These are phyloP conservation scores for Abrostola tripartita DNA, from an alignment of 2,888 invertebrate genomes.

Conservation along the genomic window DNA sequence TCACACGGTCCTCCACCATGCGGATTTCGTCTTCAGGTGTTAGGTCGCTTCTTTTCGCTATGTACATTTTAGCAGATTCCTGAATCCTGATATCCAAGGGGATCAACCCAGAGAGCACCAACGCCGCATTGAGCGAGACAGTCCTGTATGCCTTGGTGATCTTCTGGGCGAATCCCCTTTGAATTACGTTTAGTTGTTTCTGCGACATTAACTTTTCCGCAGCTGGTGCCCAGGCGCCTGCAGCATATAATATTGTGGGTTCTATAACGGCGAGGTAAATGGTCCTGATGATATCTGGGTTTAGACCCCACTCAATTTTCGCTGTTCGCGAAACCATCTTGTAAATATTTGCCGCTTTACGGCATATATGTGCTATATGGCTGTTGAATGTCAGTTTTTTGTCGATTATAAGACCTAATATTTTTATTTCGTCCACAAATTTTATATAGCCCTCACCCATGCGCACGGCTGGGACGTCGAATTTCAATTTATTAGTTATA, in stretches of 20 bases:
- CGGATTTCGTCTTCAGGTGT: not conserved
- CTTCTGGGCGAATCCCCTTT: not conserved
- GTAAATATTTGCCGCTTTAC: not conserved
- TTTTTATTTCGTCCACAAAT: not conserved
- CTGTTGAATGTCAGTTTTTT: not conserved
- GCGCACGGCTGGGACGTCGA: not conserved
- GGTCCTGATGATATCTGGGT: not conserved
- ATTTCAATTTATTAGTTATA: not conserved
- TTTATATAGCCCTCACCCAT: no score
- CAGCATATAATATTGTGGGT: not conserved
- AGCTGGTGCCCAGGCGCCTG: slow-evolving; percentile 1
- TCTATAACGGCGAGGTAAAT: not conserved
- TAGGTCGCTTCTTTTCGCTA: not conserved
- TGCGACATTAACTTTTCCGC: not conserved
- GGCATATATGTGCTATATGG: not conserved
- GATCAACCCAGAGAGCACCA: not conserved
- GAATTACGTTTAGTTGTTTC: not conserved
- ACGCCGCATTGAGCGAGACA: not conserved
- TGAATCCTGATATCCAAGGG: not conserved
- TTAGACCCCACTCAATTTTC: not conserved
- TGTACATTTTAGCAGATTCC: not conserved
- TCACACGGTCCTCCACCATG: not conserved
- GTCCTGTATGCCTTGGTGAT: not conserved
- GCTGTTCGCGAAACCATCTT: not conserved
- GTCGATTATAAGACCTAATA: no score